Conservation (phyloP, 2,797 vertebrate species). For the Zonotrichia albicollis region DNA sequence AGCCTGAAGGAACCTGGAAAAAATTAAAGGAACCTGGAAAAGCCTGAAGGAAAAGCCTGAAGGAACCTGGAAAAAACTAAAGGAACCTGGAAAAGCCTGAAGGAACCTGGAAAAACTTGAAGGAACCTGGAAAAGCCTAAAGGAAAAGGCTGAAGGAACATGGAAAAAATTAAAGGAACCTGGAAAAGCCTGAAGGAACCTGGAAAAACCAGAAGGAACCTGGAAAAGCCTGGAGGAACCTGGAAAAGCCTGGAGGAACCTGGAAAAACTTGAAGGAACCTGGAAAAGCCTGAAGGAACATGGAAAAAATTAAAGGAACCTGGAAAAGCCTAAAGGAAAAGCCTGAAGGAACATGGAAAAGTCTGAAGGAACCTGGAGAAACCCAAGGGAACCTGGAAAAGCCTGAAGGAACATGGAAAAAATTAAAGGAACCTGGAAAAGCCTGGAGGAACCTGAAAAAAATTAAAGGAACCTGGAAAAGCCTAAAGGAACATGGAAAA, state of each 20-base stretch:
- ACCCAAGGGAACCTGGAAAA: rapidly evolving
- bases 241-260: not conserved
- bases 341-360: not conserved
- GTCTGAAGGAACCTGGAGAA: too few species aligned
- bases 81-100: too few species aligned
- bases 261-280: not conserved
- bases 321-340: not conserved
- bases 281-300: not conserved
- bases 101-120: not conserved
- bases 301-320: too few species aligned
- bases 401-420: not conserved
- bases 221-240: not conserved
- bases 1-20: not conserved
- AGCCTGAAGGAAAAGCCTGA: rapidly evolving
- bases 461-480: too few species aligned
- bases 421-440: too few species aligned
- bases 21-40: not conserved
- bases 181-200: not conserved
- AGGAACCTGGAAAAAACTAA: not conserved
- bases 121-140: not conserved
- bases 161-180: not conserved
- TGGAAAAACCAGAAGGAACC: too few species aligned
- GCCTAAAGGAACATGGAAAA: too few species aligned
- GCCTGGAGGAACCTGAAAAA: too few species aligned
- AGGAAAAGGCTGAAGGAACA: too few species aligned